A percentile compares a stretch with the other conserved stretches of the same genome.
phyloP scores from a whole-genome alignment of 1,140 invertebrate species.

The Wiebesia pumilae region DNA sequence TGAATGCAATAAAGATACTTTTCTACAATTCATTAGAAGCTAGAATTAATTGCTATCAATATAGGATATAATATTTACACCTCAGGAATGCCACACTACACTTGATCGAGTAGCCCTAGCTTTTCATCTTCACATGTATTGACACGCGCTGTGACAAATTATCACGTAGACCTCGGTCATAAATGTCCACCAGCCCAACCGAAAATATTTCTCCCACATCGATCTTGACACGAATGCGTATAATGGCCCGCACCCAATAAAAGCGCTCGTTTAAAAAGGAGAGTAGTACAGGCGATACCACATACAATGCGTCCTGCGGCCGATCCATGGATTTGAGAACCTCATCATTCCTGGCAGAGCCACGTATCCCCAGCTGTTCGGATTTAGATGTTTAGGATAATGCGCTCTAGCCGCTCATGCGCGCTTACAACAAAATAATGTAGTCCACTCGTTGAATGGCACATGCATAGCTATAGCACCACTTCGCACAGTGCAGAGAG shows the following conservation, averaged over 20 bases:
- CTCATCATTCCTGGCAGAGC: constrained; percentile 12
- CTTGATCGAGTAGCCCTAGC: no score
- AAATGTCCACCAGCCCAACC: neutral
- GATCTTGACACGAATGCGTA: constrained; percentile 26
- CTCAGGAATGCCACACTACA: neutral
- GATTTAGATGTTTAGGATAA: constrained; percentile 77
- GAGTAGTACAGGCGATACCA: constrained; percentile 5
- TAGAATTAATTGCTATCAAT: neutral
- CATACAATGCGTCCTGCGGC: neutral
- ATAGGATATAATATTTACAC: neutral
- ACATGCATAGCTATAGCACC: constrained; percentile 57
- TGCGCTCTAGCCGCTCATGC: constrained; percentile 65
- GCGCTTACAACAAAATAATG: constrained; percentile 73
- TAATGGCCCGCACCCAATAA: constrained; percentile 37
- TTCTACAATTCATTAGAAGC: neutral
- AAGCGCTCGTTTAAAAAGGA: constrained; percentile 31
- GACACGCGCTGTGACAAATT: neutral
- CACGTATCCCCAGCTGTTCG: constrained; percentile 69
- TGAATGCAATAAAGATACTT: neutral
- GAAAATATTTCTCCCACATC: constrained; percentile 22
- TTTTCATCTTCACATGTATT: neutral
- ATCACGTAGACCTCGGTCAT: neutral
- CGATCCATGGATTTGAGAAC: constrained; percentile 43
- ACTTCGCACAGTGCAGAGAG: neutral
- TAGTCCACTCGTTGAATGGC: constrained; percentile 71